These are phyloP conservation scores for Epicampocera succincta DNA, from an alignment of 2,888 invertebrate genomes.

Conservation along the genomic window DNA sequence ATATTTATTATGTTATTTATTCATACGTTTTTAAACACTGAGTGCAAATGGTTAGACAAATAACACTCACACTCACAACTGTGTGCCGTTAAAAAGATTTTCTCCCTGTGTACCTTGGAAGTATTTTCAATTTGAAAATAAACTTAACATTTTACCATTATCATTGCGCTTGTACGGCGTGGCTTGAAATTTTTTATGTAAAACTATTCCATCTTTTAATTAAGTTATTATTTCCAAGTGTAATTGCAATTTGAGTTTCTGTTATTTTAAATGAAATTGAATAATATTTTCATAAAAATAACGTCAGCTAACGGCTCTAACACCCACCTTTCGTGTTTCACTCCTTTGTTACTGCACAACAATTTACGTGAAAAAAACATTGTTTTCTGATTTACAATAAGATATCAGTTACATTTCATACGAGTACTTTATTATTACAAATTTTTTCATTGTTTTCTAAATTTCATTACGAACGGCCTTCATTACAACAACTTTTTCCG, in stretches of 20 bases:
- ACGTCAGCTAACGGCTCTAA: constrained; percentile 30
- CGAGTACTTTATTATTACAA: neutral
- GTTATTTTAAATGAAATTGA: constrained; percentile 21
- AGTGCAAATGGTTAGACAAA: no score
- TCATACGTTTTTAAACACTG: no score
- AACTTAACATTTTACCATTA: no score
- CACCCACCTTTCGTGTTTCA: constrained; percentile 23
- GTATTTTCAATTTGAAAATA: no score
- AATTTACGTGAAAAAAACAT: constrained; percentile 19
- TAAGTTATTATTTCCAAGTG: constrained; percentile 33
- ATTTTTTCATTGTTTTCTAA: constrained; percentile 45
- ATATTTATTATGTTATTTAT: no score
- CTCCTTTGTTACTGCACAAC: constrained; percentile 7
- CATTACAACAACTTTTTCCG: constrained; percentile 37
- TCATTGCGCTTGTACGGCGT: no score
- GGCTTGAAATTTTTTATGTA: neutral
- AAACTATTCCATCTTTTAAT: constrained; percentile 10
- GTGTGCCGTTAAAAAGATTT: no score
- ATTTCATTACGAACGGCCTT: constrained; percentile 51
- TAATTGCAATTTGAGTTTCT: constrained; percentile 21
- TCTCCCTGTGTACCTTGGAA: no score
- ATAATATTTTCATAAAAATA: constrained; percentile 21
- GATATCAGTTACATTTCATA: constrained; percentile 60
- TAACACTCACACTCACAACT: no score
- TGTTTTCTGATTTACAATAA: constrained; percentile 32